A percentile compares a stretch with the other conserved stretches of the same genome.
Evolutionary conservation across 1,140 invertebrate genomes (phyloP).

Genomic region (Solenopsis fugax): DNA sequence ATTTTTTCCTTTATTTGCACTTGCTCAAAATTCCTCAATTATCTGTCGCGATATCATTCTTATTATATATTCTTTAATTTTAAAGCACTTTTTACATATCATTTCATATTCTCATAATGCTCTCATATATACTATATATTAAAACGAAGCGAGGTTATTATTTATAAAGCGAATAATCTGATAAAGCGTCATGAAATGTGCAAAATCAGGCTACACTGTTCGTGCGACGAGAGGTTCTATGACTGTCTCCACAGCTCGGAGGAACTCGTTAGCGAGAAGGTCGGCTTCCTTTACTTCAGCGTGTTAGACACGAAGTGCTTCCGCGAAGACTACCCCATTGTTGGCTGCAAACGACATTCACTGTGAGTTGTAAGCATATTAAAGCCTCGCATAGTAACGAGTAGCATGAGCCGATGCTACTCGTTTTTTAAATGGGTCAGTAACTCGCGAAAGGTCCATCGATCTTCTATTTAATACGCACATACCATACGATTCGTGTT

Average conservation of each 20-base stretch:
- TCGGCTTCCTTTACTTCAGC: slow-evolving; percentile 91
- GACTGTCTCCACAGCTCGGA: slow-evolving; percentile 88
- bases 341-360: slow-evolving; percentile 86
- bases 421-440: slow-evolving; percentile 54
- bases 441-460: slow-evolving; percentile 24
- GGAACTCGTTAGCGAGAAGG: slow-evolving; percentile 85
- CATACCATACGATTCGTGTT: not conserved
- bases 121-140: slow-evolving; percentile 35
- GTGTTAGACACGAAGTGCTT: slow-evolving; percentile 90
- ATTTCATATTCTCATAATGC: not conserved
- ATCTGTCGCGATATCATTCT: not conserved
- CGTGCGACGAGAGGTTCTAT: slow-evolving; percentile 90
- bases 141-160: slow-evolving; percentile 8
- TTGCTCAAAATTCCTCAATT: not conserved
- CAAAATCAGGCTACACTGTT: slow-evolving; percentile 87
- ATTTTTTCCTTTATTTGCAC: not conserved
- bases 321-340: slow-evolving; percentile 89
- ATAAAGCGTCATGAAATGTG: slow-evolving; percentile 52
- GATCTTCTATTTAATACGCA: slow-evolving; percentile 32
- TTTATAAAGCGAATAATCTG: slow-evolving; percentile 44
- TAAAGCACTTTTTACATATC: not conserved
- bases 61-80: not conserved
- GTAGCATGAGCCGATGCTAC: not conserved
- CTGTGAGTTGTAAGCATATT: slow-evolving; percentile 61
- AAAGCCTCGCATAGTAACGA: not conserved